Evolutionary conservation across 2,113 vertebrate species (phyloP), one percentile per base, ranked within the genome.

Genomic region (Panurus biarmicus): DNA sequence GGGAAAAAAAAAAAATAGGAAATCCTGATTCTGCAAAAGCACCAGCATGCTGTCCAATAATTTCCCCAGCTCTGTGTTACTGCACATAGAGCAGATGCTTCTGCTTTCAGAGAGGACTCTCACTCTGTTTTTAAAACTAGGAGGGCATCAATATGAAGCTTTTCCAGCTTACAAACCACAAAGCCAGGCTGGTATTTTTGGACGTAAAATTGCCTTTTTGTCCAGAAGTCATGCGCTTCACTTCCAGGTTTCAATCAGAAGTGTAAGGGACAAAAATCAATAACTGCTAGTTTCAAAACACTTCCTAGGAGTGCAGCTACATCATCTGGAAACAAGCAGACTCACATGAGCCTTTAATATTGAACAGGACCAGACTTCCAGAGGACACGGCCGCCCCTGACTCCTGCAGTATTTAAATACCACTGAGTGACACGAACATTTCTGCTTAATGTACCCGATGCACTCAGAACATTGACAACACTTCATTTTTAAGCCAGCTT

Each of bases 341-440:
- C 19, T 78, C 85, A 11, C 19, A 10, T 3, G 29, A 88, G 69
- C 83, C 79, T 92, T 93, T 85, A 86, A 83, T 70, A 90, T 15
- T 80, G 92, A 93, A 84, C 64, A 74, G 1, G 2, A 42, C 5
- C n/a, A 72, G 50, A 62, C 60, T 72, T 61, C 5, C 14, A 76
- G 72, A 79, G 36, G 51, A 60, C 70, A 57, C 3, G 19, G 69
- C 25, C 13, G 15, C 89, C 74, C 47, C 82, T 22, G 81, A 53
- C 88, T 97, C 21, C 89, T 94, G 81, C 86, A 96, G 91, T 85
- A 96, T 87, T 96, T 93, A 82, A 85, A 70, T 28, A 58, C n/a
- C 11, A 5, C 51, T 31, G 94, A 86, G 78, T 54, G 76, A 62
- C 71, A 74, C 2, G 0, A 40, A 87, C 33, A 2, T 57, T 91